A percentile compares a stretch with the other conserved stretches of the same genome.
Evolutionary conservation across 2,113 vertebrate genomes (phyloP).

Genomic region (Seriola aureovittata): DNA sequence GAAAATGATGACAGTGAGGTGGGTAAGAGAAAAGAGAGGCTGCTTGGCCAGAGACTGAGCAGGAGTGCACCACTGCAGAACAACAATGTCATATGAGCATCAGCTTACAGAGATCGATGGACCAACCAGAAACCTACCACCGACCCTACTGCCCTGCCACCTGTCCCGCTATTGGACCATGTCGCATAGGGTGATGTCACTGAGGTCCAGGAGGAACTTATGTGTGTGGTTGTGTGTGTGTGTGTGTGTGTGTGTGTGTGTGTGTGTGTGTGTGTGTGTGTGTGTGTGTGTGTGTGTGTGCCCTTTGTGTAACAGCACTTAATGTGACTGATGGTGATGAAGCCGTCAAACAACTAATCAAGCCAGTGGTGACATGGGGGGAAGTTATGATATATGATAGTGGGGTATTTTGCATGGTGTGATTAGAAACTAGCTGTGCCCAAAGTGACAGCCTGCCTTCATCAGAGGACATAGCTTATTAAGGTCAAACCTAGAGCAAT

Average conservation of each 20-base stretch:
- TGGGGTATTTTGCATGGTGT: neutral
- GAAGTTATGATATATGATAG: neutral
- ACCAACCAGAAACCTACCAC: constrained; percentile 57
- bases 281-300: neutral
- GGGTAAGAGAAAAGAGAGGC: constrained; percentile 17
- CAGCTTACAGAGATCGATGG: constrained; percentile 76
- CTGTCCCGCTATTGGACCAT: constrained; percentile 52
- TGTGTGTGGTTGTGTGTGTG: neutral
- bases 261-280: neutral
- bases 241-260: too few relatives aligned
- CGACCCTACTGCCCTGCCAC: constrained; percentile 29
- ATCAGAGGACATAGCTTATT: neutral
- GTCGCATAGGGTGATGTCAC: constrained; percentile 56
- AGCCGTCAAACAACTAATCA: constrained; percentile 15
- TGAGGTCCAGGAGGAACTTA: neutral
- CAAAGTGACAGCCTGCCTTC: neutral
- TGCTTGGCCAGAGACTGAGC: constrained; percentile 24
- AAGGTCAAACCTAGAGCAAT: constrained; percentile 6
- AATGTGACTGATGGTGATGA: neutral
- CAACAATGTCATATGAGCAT: constrained; percentile 74
- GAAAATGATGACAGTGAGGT: constrained; percentile 16
- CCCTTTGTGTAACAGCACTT: neutral
- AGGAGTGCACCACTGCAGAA: constrained; percentile 45
- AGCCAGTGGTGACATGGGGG: neutral
- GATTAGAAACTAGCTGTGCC: neutral